Evolutionary conservation across 2,888 invertebrate genomes (phyloP).

Genomic region (Nebria salina): DNA sequence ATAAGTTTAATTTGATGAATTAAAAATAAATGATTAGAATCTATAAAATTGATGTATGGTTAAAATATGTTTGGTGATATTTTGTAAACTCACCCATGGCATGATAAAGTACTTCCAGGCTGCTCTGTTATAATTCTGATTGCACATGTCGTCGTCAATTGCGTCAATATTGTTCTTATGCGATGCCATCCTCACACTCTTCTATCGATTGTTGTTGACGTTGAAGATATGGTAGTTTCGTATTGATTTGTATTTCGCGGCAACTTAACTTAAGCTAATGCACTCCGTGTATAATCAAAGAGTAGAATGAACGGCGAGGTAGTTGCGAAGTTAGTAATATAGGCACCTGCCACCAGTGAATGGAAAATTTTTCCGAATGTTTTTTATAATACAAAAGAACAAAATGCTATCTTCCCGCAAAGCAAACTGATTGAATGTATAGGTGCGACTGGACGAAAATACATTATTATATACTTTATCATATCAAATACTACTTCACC

Average conservation of each 20-base stretch:
- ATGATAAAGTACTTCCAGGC: not conserved
- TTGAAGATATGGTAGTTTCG: not conserved
- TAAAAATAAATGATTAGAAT: no score
- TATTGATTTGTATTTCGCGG: not conserved
- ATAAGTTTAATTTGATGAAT: no score
- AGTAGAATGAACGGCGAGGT: slow-evolving; percentile 31
- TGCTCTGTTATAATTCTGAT: slow-evolving; percentile 5
- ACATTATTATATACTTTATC: no score
- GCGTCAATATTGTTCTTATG: not conserved
- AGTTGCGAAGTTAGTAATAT: slow-evolving; percentile 26
- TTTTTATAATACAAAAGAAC: not conserved
- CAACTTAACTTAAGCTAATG: not conserved
- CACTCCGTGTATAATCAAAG: not conserved
- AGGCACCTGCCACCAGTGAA: slow-evolving; percentile 39
- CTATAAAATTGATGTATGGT: not conserved
- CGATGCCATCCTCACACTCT: not conserved
- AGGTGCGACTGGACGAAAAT: no score
- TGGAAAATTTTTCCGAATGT: slow-evolving; percentile 32
- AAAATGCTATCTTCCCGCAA: not conserved
- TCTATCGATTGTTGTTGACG: not conserved
- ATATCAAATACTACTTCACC: no score
- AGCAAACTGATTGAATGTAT: no score
- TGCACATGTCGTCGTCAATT: slow-evolving; percentile 28
- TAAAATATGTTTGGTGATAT: not conserved
- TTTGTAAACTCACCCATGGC: slow-evolving; percentile 27